A percentile compares a stretch with the other conserved stretches of the same genome.
phyloP scores from a whole-genome alignment of 2,113 vertebrate genomes.

The Sinocyclocheilus grahami region DNA sequence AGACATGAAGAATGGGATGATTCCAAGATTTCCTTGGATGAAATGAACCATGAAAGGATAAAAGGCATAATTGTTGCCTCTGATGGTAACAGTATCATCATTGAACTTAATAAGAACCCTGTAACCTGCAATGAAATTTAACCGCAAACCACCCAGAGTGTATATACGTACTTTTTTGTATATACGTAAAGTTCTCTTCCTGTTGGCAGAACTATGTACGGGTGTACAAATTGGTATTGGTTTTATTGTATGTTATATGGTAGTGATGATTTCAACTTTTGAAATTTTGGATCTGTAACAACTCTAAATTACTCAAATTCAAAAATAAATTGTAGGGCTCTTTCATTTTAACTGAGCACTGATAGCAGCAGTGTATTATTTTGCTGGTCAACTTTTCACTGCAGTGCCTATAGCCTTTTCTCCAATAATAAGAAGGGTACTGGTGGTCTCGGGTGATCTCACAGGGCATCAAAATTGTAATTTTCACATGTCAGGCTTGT shows the following conservation, averaged over 20 bases:
- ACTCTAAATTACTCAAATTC: too few relatives aligned
- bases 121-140: not conserved
- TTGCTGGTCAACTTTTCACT: too few relatives aligned
- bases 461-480: not conserved
- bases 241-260: too few relatives aligned
- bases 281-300: too few relatives aligned
- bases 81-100: not conserved
- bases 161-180: not conserved
- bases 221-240: too few relatives aligned
- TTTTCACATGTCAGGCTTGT: slow-evolving; percentile 6
- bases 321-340: too few relatives aligned
- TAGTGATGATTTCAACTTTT: too few relatives aligned
- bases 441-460: not conserved
- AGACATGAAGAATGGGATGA: slow-evolving; percentile 1
- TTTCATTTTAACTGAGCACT: too few relatives aligned
- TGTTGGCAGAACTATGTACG: not conserved
- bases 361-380: too few relatives aligned
- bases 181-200: not conserved
- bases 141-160: not conserved
- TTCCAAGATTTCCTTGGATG: not conserved
- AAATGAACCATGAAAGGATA: slow-evolving; percentile 25
- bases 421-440: not conserved
- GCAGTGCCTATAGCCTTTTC: not conserved
- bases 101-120: slow-evolving; percentile 20
- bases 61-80: slow-evolving; percentile 31